Evolutionary conservation across 2,797 vertebrate species (phyloP).

Genomic region (Sphenopsis melanotis): DNA sequence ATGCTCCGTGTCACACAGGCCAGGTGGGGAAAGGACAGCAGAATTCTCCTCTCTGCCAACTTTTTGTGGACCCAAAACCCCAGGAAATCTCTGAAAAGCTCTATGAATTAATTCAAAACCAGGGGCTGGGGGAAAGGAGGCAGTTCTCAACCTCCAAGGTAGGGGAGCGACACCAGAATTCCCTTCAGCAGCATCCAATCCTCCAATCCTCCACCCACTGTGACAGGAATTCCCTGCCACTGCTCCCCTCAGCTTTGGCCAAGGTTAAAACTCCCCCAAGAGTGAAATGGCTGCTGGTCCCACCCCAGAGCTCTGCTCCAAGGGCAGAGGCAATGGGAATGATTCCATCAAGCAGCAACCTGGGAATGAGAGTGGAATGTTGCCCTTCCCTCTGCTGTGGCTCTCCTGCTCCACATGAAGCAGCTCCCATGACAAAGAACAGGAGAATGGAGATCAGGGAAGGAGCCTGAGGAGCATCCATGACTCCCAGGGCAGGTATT

Average conservation of each 20-base stretch:
- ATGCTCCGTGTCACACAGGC: neutral
- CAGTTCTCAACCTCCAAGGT: neutral
- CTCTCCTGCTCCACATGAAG: rapidly evolving
- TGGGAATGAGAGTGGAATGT: neutral
- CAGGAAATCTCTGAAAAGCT: neutral
- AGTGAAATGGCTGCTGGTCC: neutral
- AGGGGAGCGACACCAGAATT: neutral
- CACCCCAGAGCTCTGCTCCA: neutral
- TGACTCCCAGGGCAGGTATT: neutral
- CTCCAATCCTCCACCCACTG: neutral
- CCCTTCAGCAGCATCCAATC: neutral
- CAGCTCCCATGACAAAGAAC: neutral
- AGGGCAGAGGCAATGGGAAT: neutral
- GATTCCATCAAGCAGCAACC: neutral
- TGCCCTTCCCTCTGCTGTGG: neutral
- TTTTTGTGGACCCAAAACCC: neutral
- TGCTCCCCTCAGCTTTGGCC: neutral
- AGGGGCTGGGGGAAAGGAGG: neutral
- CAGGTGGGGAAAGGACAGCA: neutral
- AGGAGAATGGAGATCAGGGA: neutral
- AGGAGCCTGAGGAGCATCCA: neutral
- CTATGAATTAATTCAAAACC: neutral
- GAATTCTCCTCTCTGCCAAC: neutral
- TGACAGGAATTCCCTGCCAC: neutral
- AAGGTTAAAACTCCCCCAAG: neutral